These are phyloP conservation scores for Oenanthe oenanthe DNA, from an alignment of 2,113 vertebrate genomes.

Conservation along the genomic window DNA sequence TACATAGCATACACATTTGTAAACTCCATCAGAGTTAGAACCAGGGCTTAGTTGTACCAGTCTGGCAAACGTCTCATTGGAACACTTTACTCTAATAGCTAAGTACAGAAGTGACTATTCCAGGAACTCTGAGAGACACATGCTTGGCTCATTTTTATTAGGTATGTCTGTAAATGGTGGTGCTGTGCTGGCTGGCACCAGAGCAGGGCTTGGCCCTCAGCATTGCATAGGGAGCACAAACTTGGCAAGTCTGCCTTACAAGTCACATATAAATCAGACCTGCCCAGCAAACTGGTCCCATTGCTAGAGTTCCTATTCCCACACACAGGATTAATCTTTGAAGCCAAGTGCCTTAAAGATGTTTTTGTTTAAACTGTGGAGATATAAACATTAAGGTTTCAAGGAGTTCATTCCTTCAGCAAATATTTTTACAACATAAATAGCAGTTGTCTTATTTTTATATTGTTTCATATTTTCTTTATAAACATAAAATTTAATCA, in stretches of 20 bases:
- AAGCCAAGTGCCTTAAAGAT: constrained; percentile 22
- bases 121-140: not conserved
- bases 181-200: constrained; percentile 18
- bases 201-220: not conserved
- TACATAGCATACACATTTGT: not conserved
- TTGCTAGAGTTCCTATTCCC: not conserved
- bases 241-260: not conserved
- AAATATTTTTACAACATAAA: constrained; percentile 36
- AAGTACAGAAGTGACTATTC: constrained; percentile 5
- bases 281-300: not conserved
- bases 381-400: constrained; percentile 2
- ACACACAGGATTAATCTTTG: constrained; percentile 1
- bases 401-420: constrained; percentile 20
- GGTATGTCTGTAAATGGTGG: constrained; percentile 2
- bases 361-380: constrained; percentile 15
- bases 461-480: not conserved
- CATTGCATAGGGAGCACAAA: not conserved
- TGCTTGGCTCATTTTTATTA: constrained; percentile 1
- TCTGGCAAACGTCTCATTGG: not conserved
- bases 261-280: constrained; percentile 1
- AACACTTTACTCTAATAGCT: not conserved
- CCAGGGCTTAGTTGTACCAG: not conserved
- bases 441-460: not conserved
- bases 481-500: not conserved
- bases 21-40: not conserved